Evolutionary conservation across 2,888 invertebrate genomes (phyloP).

Genomic region (Malthinus flaveolus): DNA sequence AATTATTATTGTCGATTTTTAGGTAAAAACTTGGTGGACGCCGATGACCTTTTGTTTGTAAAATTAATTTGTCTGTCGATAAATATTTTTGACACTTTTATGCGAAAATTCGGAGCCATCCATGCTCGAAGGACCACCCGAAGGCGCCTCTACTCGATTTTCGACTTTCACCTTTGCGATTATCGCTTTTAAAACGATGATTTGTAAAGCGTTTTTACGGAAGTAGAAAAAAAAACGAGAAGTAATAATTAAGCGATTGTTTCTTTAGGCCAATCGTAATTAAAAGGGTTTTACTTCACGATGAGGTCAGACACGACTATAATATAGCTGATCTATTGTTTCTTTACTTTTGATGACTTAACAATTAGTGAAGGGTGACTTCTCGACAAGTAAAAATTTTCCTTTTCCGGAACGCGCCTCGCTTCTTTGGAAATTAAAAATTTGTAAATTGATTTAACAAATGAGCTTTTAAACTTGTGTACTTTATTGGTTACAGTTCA

Average conservation of each 20-base stretch:
- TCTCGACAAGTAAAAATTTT: not conserved
- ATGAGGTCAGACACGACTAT: slow-evolving; percentile 13
- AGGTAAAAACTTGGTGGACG: no score
- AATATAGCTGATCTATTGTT: not conserved
- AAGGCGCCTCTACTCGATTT: no score
- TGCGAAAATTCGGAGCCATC: no score
- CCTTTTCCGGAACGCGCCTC: no score
- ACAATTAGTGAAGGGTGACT: slow-evolving; percentile 8
- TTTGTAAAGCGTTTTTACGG: not conserved
- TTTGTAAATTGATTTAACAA: no score
- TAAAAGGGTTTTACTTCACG: slow-evolving; percentile 8
- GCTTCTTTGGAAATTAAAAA: no score
- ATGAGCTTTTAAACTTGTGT: not conserved
- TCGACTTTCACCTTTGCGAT: not conserved
- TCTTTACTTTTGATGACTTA: slow-evolving; percentile 10
- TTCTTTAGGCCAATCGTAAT: slow-evolving; percentile 12
- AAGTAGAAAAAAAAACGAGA: not conserved
- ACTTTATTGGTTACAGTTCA: slow-evolving; percentile 1
- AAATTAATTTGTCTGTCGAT: no score
- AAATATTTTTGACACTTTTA: no score
- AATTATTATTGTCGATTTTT: no score
- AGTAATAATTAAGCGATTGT: not conserved
- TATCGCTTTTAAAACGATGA: not conserved
- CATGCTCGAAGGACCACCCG: no score
- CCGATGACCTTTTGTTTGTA: no score